phyloP scores from a whole-genome alignment of 2,797 vertebrate species.

The Masticophis lateralis region DNA sequence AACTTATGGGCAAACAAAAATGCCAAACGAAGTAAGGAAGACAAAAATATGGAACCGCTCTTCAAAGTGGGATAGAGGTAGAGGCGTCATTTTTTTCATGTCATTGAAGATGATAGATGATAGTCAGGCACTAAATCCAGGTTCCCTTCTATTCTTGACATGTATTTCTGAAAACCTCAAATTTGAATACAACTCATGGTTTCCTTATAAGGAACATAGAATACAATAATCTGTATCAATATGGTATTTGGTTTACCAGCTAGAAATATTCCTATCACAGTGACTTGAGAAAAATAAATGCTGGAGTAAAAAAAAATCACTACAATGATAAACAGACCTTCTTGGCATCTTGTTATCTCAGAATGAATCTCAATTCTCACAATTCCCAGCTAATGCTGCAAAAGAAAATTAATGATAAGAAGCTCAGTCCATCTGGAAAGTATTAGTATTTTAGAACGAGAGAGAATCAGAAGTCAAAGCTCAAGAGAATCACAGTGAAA shows the following conservation, averaged over 20 bases:
- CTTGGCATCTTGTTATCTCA: neutral
- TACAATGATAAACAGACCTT: neutral
- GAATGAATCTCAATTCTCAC: neutral
- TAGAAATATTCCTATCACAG: neutral
- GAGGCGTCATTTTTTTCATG: neutral
- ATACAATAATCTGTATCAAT: neutral
- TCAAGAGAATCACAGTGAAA: neutral
- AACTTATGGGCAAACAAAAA: slow-evolving; percentile 59
- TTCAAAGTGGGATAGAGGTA: slow-evolving; percentile 41
- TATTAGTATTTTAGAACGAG: neutral
- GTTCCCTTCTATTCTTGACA: neutral
- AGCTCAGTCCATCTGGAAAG: neutral
- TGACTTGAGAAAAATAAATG: neutral
- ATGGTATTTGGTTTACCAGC: neutral
- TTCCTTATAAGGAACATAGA: neutral
- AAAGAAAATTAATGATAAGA: neutral
- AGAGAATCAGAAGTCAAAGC: neutral
- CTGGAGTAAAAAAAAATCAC: neutral
- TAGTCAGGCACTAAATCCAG: neutral
- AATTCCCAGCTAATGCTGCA: neutral
- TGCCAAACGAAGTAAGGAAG: slow-evolving; percentile 34
- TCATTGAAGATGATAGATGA: neutral
- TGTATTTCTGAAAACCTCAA: neutral
- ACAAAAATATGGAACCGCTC: slow-evolving; percentile 43
- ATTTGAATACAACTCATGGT: neutral